Evolutionary conservation across 2,888 invertebrate species (phyloP).

Genomic region (Drosophila quasianomalipes): DNA sequence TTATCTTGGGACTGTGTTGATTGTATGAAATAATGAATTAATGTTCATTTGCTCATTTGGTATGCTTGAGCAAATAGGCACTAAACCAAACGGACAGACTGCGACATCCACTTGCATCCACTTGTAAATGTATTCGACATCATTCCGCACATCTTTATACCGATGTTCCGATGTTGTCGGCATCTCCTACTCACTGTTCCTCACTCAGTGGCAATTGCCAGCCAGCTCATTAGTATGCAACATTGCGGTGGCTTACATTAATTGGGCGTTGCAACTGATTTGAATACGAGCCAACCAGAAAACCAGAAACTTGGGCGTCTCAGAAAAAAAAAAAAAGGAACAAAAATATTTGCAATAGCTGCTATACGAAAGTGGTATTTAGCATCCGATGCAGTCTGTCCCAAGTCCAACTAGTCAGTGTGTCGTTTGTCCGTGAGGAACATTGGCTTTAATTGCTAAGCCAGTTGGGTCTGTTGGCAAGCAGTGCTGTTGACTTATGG

Average conservation of each 20-base stretch:
- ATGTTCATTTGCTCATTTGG: conserved; percentile 27
- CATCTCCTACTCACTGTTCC: conserved; percentile 22
- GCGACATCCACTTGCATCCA: not conserved
- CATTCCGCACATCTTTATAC: conserved; percentile 52
- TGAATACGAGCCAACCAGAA: conserved; percentile 68
- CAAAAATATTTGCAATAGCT: conserved; percentile 48
- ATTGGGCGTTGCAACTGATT: conserved; percentile 83
- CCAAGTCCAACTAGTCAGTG: conserved; percentile 15
- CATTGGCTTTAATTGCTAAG: conserved; percentile 68
- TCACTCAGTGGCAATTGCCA: conserved; percentile 27
- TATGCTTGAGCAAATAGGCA: conserved; percentile 23
- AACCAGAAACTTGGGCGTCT: conserved; percentile 16
- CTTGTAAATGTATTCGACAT: conserved; percentile 21
- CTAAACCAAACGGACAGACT: conserved; percentile 8
- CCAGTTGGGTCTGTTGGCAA: conserved; percentile 44
- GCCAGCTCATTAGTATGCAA: conserved; percentile 78
- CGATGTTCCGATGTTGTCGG: conserved; percentile 31
- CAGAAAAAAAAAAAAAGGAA: conserved; percentile 7
- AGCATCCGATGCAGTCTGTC: conserved; percentile 27
- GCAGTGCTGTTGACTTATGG: conserved; percentile 71
- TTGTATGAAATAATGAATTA: conserved; percentile 12
- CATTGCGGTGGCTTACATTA: conserved; percentile 79
- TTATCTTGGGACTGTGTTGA: not conserved
- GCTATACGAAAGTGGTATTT: conserved; percentile 57
- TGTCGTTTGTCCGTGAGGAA: conserved; percentile 37